Base-by-base conservation (phyloP, 53 echinoderm and acorn worm species). In the Astropecten irregularis region DNA sequence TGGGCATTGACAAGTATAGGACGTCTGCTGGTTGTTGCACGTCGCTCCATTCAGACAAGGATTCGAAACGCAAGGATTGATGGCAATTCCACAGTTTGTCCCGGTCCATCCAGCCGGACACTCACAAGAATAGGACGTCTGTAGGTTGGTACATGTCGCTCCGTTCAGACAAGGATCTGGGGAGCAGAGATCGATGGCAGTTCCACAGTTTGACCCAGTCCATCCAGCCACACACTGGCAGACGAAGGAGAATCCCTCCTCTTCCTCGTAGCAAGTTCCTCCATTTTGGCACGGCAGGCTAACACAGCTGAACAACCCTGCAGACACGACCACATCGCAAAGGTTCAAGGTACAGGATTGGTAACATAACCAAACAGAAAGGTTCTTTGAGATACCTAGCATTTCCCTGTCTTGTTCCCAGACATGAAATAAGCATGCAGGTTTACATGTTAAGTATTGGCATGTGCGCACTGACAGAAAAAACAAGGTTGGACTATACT, bases 41-140 rank as follows among this genome's bases (percentile, higher is more conserved):
- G 55, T 70, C 7, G 87, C 93, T 33, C 85, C 85, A 82, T 93
- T 90, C 31, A 59, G 53, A 88, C 93, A 93, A 5, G 88, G 52
- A 49, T 70, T 32, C 14, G 71, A 49, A 4, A 47, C 49, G 28
- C 71, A 70, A 2, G 15, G 23, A 49, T 70, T 50, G 32, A 81
- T 50, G 29, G 71, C 16, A 16, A 20, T 50, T 30, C 26, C 71
- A 70, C 71, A 70, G 31, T 21, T 9, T 56, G 2, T 56, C 20
- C 1, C 5, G 22, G 21, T 56, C 56, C 25, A 23, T 56, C 25
- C 25, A 10, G 0, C 25, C 9, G 56, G 23, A 56, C 0, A 21
- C 25, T 18, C 22, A 56, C 56, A 56, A 56, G 56, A 20, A 1
- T 22, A 56, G 56, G 19, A 56, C 56, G 56, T 56, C 56, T 56